Conservation (phyloP, 2,797 vertebrate genomes). For the Borostomias antarcticus region DNA sequence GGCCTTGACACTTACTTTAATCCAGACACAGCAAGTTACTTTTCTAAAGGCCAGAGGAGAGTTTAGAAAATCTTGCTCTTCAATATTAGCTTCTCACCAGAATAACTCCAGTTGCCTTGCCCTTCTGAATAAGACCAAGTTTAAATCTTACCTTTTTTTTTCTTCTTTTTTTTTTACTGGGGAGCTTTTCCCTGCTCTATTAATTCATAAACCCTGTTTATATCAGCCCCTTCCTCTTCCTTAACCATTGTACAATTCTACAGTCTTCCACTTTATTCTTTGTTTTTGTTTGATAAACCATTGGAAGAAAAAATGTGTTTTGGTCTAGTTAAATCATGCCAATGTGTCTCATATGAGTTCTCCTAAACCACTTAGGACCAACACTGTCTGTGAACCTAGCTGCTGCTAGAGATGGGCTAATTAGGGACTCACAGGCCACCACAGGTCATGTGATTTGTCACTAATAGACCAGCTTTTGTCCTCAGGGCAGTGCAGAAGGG, state of each 20-base stretch:
- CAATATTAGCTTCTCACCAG: too few species aligned
- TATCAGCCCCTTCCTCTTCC: too few species aligned
- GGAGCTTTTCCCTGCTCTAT: too few species aligned
- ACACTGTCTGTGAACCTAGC: slow-evolving; percentile 24
- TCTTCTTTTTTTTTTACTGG: too few species aligned
- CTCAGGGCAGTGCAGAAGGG: slow-evolving; percentile 3
- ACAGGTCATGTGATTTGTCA: slow-evolving; percentile 32
- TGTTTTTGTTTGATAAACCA: neutral
- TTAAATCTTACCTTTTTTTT: too few species aligned
- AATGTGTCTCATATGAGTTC: slow-evolving; percentile 22
- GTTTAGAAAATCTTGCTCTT: too few species aligned
- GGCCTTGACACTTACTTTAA: neutral
- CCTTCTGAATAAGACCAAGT: too few species aligned
- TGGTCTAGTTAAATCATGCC: slow-evolving; percentile 2
- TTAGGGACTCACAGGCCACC: slow-evolving; percentile 29
- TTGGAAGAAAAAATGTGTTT: slow-evolving; percentile 22
- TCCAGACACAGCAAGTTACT: slow-evolving; percentile 22
- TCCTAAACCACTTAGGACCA: slow-evolving; percentile 13
- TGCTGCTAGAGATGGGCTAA: slow-evolving; percentile 39
- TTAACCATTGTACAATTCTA: too few species aligned
- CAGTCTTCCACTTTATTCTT: too few species aligned
- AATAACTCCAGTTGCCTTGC: neutral
- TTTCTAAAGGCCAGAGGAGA: slow-evolving; percentile 27
- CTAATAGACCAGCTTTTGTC: slow-evolving; percentile 11
- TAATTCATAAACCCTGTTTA: too few species aligned